These are phyloP conservation scores for Struthidea cinerea DNA, from an alignment of 2,113 vertebrate genomes.

Conservation along the genomic window DNA sequence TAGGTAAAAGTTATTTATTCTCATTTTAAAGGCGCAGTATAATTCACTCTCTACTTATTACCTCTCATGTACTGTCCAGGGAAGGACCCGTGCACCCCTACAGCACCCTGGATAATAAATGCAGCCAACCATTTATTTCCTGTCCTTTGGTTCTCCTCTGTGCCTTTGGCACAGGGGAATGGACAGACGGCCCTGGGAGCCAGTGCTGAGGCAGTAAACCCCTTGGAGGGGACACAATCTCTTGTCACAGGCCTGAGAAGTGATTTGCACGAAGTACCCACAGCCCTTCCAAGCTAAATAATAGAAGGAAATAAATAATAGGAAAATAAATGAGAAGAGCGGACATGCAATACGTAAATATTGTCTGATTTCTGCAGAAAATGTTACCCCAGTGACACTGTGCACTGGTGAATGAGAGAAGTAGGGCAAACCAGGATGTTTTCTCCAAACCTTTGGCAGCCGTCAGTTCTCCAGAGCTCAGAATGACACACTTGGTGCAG, in stretches of 20 bases:
- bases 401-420: neutral
- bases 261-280: neutral
- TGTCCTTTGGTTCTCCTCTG: neutral
- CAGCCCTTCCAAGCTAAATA: neutral
- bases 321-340: neutral
- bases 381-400: neutral
- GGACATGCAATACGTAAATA: neutral
- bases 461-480: neutral
- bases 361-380: neutral
- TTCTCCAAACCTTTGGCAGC: neutral
- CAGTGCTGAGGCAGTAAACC: neutral
- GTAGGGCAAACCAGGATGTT: neutral
- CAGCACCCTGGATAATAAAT: fast-evolving
- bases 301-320: neutral
- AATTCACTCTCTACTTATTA: neutral
- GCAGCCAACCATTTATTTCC: neutral
- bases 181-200: neutral
- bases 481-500: neutral
- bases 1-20: neutral
- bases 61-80: neutral
- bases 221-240: neutral
- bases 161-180: neutral
- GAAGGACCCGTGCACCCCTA: fast-evolving
- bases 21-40: neutral
- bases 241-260: neutral